Evolutionary conservation across 1,140 invertebrate species (phyloP).

Genomic region (Akabosia matsudoensis): DNA sequence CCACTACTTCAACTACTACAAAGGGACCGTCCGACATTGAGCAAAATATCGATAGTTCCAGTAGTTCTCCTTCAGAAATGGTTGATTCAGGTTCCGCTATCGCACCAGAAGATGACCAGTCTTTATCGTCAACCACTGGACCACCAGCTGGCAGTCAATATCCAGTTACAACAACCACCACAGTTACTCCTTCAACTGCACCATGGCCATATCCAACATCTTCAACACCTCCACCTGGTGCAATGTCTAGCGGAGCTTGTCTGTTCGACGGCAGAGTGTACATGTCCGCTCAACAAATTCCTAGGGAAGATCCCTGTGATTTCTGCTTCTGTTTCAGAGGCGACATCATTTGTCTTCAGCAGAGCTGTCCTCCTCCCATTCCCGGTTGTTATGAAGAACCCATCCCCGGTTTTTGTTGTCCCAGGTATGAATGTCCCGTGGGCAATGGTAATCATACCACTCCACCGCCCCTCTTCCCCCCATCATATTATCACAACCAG

Average conservation of each 20-base stretch:
- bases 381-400: constrained; percentile 83
- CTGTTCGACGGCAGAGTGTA: constrained; percentile 86
- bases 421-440: constrained; percentile 87
- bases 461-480: constrained; percentile 73
- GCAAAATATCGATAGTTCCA: not conserved
- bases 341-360: constrained; percentile 91
- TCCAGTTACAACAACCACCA: constrained; percentile 44
- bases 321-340: constrained; percentile 96
- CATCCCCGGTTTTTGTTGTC: constrained; percentile 90
- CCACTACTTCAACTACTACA: not conserved
- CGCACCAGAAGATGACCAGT: constrained; percentile 7
- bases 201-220: constrained; percentile 42
- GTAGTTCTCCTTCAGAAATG: not conserved
- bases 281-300: constrained; percentile 90
- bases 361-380: constrained; percentile 90
- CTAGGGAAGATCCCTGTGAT: constrained; percentile 87
- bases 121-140: not conserved
- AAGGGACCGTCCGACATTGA: not conserved
- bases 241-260: constrained; percentile 76
- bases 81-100: not conserved
- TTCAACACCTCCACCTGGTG: constrained; percentile 10
- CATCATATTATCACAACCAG: constrained; percentile 67
- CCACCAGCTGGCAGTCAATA: constrained; percentile 32
- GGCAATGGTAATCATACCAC: constrained; percentile 73
- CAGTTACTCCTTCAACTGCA: constrained; percentile 42